Base-by-base conservation (phyloP, 2,888 invertebrate genomes). In the Oscheius myriophilus region DNA sequence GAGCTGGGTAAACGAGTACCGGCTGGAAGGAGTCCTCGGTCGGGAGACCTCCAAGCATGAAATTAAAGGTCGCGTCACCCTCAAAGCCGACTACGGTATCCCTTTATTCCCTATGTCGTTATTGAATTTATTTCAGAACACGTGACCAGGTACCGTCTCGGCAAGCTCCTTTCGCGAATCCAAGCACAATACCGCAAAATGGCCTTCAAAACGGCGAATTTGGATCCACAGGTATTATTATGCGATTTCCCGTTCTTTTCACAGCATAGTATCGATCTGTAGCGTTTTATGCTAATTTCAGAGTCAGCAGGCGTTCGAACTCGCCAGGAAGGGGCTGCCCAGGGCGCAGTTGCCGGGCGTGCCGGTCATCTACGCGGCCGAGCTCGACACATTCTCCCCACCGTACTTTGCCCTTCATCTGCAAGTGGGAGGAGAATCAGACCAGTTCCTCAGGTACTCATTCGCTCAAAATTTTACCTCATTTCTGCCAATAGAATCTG, bases 351-450 rank as follows among this genome's bases (percentile, higher is more conserved):
- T 80, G 16, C 90, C 89, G 45, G 91, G 91, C 69, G 88, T 91
- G 26, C 93, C 95, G 0, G 88, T 96, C 41, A 84, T 96, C 26
- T 96, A 96, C 87, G 91, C 92, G 16, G 45, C 96, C 39, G 93
- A 92, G 87, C 92, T 95, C 87, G 90, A 93, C 2, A 89, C 92
- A 72, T 95, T 93, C 87, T 88, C 91, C 26, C 90, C 91, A 16
- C 96, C 96, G 0, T 89, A 93, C 78, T 95, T 96, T 86, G 92
- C 92, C 16, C 87, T 97, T 85, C 95, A 96, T 89, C 89, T 96
- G 39, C 93, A 94, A 86, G 91, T 92, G 45, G 91, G 94, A 26
- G 95, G 95, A 88, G 96, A 95, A 87, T 90, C 91, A 80, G 92
- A 93, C 75, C 69, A 72, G 26, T 84, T 77, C 69, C 87, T 97